Conservation (phyloP, 2,888 invertebrate species). For the Acanthosepion lycidas region DNA sequence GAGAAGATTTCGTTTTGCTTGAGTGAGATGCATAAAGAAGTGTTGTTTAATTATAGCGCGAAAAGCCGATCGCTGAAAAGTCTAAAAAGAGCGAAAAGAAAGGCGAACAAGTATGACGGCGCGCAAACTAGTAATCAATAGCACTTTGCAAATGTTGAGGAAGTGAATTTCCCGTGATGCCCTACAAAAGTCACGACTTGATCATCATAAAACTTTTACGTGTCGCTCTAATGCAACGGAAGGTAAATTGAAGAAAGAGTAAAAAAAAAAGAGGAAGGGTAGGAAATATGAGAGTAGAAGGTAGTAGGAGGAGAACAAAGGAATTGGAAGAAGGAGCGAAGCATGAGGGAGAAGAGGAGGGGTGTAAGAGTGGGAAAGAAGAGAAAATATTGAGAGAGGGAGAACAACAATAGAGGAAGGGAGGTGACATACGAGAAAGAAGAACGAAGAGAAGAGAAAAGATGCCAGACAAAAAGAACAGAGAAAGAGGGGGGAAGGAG, state of each 20-base stretch:
- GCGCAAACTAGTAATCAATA: background rate
- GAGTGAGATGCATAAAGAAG: background rate
- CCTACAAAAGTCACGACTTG: background rate
- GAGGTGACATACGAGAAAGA: background rate
- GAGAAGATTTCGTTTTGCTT: background rate
- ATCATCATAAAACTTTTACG: background rate
- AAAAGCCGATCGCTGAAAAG: background rate
- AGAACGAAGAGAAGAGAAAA: background rate
- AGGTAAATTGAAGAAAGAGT: background rate
- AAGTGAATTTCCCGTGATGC: background rate
- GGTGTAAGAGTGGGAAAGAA: background rate
- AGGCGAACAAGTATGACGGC: background rate
- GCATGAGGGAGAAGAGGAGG: background rate
- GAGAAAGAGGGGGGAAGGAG: background rate
- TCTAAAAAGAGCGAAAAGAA: background rate
- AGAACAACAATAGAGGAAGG: background rate
- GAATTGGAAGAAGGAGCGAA: background rate
- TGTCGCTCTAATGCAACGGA: background rate
- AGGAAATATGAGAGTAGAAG: background rate
- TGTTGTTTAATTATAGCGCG: background rate
- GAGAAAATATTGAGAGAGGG: too few relatives aligned
- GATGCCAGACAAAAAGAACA: background rate
- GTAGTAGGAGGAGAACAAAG: background rate
- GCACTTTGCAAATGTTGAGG: background rate
- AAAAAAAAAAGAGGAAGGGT: background rate